These are phyloP conservation scores for Ursus arctos DNA, from an alignment of 2,113 vertebrate species.

Conservation along the genomic window DNA sequence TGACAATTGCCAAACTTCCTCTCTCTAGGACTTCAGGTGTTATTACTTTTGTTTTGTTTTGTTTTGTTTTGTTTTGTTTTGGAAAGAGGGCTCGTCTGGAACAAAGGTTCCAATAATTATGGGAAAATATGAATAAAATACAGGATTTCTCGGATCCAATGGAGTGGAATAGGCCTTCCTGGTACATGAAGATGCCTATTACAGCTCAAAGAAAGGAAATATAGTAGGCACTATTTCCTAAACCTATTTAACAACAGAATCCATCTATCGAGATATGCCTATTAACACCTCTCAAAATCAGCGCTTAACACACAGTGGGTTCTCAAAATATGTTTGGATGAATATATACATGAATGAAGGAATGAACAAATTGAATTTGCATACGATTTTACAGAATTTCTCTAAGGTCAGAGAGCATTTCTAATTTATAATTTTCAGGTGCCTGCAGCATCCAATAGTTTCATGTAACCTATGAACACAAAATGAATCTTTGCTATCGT, in stretches of 20 bases:
- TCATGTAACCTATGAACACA: not conserved
- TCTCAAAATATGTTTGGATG: constrained; percentile 1
- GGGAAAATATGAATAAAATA: not conserved
- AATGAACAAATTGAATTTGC: not conserved
- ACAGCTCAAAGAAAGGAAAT: not conserved
- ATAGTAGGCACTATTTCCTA: not conserved
- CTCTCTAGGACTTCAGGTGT: not conserved
- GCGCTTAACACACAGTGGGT: not conserved
- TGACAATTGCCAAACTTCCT: not conserved
- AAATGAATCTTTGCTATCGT: not conserved
- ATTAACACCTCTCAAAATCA: not conserved
- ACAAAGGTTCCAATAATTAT: not conserved
- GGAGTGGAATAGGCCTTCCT: not conserved
- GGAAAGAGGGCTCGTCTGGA: not conserved
- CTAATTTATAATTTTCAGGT: constrained; percentile 16
- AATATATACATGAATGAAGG: not conserved
- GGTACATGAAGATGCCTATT: not conserved
- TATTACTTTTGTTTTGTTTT: not conserved
- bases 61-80: not conserved
- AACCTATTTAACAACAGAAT: not conserved
- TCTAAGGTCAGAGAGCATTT: not conserved
- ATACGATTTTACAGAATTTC: not conserved
- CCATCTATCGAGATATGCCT: not conserved
- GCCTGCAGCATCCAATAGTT: not conserved
- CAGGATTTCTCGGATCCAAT: not conserved